phyloP scores from a whole-genome alignment of 2,888 invertebrate species.

The Bimastos eiseni region DNA sequence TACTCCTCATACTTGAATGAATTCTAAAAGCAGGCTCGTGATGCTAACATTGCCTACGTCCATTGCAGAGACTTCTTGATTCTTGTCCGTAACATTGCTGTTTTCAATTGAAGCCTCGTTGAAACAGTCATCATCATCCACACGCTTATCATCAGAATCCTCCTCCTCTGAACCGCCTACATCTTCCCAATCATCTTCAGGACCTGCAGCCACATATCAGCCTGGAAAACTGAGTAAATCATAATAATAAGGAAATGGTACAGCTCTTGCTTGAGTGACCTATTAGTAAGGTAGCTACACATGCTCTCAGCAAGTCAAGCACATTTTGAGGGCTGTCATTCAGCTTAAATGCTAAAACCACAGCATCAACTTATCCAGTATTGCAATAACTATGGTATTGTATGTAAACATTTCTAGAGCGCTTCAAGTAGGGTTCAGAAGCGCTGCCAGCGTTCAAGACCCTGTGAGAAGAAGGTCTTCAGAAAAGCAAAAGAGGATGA shows the following conservation, averaged over 20 bases:
- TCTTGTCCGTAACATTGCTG: background rate
- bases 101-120: background rate
- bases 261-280: too few relatives aligned
- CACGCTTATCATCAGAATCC: background rate
- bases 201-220: background rate
- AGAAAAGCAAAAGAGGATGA: too few relatives aligned
- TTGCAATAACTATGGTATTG: too few relatives aligned
- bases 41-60: conserved; percentile 10
- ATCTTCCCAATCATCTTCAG: conserved; percentile 8
- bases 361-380: too few relatives aligned
- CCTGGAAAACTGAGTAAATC: background rate
- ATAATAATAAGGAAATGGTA: background rate
- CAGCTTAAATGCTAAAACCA: too few relatives aligned
- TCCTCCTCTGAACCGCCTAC: background rate
- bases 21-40: background rate
- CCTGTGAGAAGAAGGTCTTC: too few relatives aligned
- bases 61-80: background rate
- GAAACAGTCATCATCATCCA: background rate
- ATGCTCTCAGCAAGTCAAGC: too few relatives aligned
- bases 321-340: too few relatives aligned
- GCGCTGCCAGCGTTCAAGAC: too few relatives aligned
- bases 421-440: too few relatives aligned
- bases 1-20: background rate
- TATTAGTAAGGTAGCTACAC: too few relatives aligned
- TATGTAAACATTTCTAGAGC: too few relatives aligned